Evolutionary conservation across 2,113 vertebrate genomes (phyloP).

Genomic region (Alaudala cheleensis): DNA sequence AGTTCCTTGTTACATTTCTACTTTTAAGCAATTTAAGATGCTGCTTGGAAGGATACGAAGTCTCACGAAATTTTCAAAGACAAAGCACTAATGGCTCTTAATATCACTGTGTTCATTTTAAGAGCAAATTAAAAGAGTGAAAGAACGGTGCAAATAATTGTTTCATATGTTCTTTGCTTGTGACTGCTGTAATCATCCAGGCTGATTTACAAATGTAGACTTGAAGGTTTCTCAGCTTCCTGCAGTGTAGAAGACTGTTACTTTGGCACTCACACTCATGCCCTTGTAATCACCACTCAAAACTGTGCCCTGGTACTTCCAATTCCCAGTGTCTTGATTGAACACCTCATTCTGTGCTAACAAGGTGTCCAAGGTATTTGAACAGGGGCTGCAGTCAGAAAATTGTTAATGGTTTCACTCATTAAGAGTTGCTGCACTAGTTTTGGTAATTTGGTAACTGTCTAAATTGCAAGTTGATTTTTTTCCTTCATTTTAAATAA

Average conservation of each 20-base stretch:
- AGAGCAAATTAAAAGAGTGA: slow-evolving; percentile 82
- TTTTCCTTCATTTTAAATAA: slow-evolving; percentile 63
- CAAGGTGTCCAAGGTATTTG: slow-evolving; percentile 91
- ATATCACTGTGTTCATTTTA: slow-evolving; percentile 73
- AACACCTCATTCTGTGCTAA: slow-evolving; percentile 98
- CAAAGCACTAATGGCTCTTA: slow-evolving; percentile 66
- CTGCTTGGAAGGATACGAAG: slow-evolving; percentile 47
- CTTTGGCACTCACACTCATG: slow-evolving; percentile 88
- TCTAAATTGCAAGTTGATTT: slow-evolving; percentile 77
- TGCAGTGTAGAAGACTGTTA: slow-evolving; percentile 94
- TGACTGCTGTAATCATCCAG: slow-evolving; percentile 97
- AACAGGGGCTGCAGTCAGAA: slow-evolving; percentile 77
- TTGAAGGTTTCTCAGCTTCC: slow-evolving; percentile 99
- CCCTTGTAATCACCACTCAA: slow-evolving; percentile 99
- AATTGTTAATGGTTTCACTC: slow-evolving; percentile 81
- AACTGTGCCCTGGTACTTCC: slow-evolving; percentile 90
- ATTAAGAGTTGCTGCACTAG: slow-evolving; percentile 78
- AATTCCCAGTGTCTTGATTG: slow-evolving; percentile 93
- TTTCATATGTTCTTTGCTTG: slow-evolving; percentile 86
- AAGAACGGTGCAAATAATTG: slow-evolving; percentile 81
- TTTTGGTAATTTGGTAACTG: slow-evolving; percentile 83
- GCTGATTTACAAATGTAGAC: slow-evolving; percentile 99
- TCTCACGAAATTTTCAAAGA: slow-evolving; percentile 65
- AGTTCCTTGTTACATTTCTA: slow-evolving; percentile 41
- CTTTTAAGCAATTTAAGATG: slow-evolving; percentile 36